Conservation (phyloP, 2,888 invertebrate species). For the Ctenicera cuprea region DNA sequence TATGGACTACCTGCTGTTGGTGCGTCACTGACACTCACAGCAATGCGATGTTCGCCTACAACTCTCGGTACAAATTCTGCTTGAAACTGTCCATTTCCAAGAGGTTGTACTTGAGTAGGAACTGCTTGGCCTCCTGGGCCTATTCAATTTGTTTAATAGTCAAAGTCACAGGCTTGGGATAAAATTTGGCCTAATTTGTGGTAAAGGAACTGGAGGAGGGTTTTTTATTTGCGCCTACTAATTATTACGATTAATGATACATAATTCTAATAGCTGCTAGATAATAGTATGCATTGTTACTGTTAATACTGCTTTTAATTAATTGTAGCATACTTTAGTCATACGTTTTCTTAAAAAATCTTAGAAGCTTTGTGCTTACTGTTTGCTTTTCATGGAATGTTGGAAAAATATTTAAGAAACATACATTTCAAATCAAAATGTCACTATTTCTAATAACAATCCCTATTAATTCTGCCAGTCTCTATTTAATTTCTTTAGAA, state of each 20-base stretch:
- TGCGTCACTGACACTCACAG: slow-evolving; percentile 87
- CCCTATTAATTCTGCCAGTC: too few species aligned
- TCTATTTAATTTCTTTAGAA: too few species aligned
- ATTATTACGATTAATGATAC: slow-evolving; percentile 7
- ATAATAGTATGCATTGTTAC: not conserved
- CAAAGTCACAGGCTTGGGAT: slow-evolving; percentile 47
- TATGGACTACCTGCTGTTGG: slow-evolving; percentile 95
- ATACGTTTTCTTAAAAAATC: not conserved
- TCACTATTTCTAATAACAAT: not conserved
- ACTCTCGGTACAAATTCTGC: slow-evolving; percentile 94
- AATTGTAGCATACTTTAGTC: slow-evolving; percentile 3
- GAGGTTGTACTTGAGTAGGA: slow-evolving; percentile 91
- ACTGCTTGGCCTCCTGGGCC: slow-evolving; percentile 95
- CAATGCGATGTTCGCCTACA: slow-evolving; percentile 94
- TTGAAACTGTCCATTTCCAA: slow-evolving; percentile 87
- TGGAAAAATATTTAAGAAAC: not conserved
- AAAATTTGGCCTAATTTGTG: slow-evolving; percentile 33
- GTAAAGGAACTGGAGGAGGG: slow-evolving; percentile 26
- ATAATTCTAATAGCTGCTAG: not conserved
- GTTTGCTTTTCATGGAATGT: slow-evolving; percentile 20
- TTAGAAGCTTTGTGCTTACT: slow-evolving; percentile 13
- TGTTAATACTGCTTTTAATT: slow-evolving; percentile 24
- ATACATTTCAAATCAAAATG: not conserved
- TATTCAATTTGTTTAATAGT: slow-evolving; percentile 69
- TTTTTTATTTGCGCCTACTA: not conserved